Base-by-base conservation (phyloP, 2,888 invertebrate genomes). In the Aricia artaxerxes region DNA sequence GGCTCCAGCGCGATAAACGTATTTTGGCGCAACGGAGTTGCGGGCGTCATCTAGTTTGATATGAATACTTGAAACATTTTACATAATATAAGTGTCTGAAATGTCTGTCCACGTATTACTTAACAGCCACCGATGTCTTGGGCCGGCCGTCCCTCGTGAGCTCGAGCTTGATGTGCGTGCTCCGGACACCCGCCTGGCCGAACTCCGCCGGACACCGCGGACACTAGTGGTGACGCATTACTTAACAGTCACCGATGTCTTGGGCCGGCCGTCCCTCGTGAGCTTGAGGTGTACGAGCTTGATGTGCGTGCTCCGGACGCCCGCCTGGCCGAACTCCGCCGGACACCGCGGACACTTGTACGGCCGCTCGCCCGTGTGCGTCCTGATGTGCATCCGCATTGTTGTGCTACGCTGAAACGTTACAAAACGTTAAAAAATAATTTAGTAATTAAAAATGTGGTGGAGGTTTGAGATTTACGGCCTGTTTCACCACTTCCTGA, bases 331-430 rank as follows among this genome's bases (percentile, higher is more conserved):
- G 88, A 94, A 94, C 78, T 86, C 82, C 0, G 93, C 92, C 0
- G 90, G 88, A 76, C 94, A 94, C n/a, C 87, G 85, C 49, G 78
- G 80, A 81, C 94, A 94, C 64, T 87, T 86, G 84, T 87, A 92
- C 0, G 93, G 93, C 0, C 92, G 85, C 80, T 93, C 93, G 1
- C 93, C 93, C 0, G 93, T 93, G 82, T 93, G 93, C 0, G 93
- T 93, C 0, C 92, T 85, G 0, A 92, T 86, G 81, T 94, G 93
- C 0, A 85, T 83, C 80, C 91, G 92, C 0, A 92, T 84, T 16
- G 91, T 91, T 0, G 88, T 86, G 60, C 87, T 89, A 3, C 89
- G 88, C 92, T 92, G 88, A 75, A 75, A 44, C 3, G 38, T 38
- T 38, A 38, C 38, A 38, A 38, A 38, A 38, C 38, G 38, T 38